Conservation (phyloP, 2,888 invertebrate species). For the Anoplius nigerrimus region DNA sequence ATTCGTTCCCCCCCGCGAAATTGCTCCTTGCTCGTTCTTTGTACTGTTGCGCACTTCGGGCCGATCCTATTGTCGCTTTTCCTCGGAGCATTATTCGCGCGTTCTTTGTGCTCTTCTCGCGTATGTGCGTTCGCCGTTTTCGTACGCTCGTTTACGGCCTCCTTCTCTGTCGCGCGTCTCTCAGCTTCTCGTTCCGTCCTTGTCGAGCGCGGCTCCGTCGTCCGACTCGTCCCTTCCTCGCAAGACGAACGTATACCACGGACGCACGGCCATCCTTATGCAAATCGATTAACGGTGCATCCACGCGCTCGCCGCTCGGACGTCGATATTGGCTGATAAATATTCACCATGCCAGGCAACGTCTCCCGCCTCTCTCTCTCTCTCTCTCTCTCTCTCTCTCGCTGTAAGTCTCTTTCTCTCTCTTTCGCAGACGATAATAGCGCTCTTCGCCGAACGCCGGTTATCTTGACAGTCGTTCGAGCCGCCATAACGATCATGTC, state of each 20-base stretch:
- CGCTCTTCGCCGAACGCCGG: too few relatives aligned
- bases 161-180: too few relatives aligned
- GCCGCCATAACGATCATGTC: too few relatives aligned
- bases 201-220: too few relatives aligned
- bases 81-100: too few relatives aligned
- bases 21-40: constrained; percentile 6
- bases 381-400: constrained; percentile 7
- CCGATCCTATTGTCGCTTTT: too few relatives aligned
- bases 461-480: too few relatives aligned
- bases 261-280: constrained; percentile 41
- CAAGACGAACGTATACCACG: background rate
- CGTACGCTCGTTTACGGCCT: too few relatives aligned
- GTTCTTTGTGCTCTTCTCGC: too few relatives aligned
- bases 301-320: constrained; percentile 27
- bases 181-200: too few relatives aligned
- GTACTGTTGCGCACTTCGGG: too few relatives aligned
- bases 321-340: constrained; percentile 36
- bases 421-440: background rate
- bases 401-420: constrained; percentile 16
- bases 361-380: background rate
- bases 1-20: constrained; percentile 11
- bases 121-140: too few relatives aligned
- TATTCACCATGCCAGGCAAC: constrained; percentile 26
- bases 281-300: constrained; percentile 59
- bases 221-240: background rate